A percentile compares a stretch with the other conserved stretches of the same genome.
These are phyloP conservation scores for Dyspetes luteomarginatus DNA, from an alignment of 2,888 invertebrate species.

Conservation along the genomic window DNA sequence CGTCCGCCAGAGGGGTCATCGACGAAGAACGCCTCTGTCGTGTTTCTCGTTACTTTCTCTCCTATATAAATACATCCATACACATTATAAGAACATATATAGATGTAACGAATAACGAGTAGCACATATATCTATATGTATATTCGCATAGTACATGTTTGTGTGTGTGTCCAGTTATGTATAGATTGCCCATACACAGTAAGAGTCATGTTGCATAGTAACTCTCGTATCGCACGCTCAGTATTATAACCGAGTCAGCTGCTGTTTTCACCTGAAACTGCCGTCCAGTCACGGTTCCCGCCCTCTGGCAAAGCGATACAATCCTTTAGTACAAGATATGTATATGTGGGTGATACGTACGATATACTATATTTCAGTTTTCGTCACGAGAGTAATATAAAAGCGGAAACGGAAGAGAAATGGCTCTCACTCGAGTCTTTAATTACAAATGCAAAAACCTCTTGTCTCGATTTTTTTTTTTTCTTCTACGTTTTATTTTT, in stretches of 20 bases:
- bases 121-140: neutral
- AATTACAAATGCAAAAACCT: slow-evolving; percentile 30
- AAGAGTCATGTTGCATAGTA: slow-evolving; percentile 40
- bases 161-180: neutral
- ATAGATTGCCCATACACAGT: slow-evolving; percentile 20
- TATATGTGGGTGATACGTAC: neutral
- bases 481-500: neutral
- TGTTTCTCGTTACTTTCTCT: slow-evolving; percentile 44
- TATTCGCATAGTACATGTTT: neutral
- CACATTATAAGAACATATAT: neutral
- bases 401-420: slow-evolving; percentile 48
- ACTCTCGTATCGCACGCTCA: slow-evolving; percentile 43
- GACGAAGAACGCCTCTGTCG: slow-evolving; percentile 37
- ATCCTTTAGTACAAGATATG: slow-evolving; percentile 32
- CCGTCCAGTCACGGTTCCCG: slow-evolving; percentile 55
- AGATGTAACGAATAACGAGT: slow-evolving; percentile 20
- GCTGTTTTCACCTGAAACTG: slow-evolving; percentile 36
- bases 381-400: slow-evolving; percentile 48
- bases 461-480: slow-evolving; percentile 11
- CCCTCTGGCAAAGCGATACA: slow-evolving; percentile 45
- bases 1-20: slow-evolving; percentile 8
- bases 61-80: neutral
- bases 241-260: slow-evolving; percentile 47
- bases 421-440: slow-evolving; percentile 27
- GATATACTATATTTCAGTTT: slow-evolving; percentile 25